Percentiles rank a stretch among this genome's conserved stretches.
Evolutionary conservation across 2,113 vertebrate species (phyloP).

Genomic region (Rattus rattus): DNA sequence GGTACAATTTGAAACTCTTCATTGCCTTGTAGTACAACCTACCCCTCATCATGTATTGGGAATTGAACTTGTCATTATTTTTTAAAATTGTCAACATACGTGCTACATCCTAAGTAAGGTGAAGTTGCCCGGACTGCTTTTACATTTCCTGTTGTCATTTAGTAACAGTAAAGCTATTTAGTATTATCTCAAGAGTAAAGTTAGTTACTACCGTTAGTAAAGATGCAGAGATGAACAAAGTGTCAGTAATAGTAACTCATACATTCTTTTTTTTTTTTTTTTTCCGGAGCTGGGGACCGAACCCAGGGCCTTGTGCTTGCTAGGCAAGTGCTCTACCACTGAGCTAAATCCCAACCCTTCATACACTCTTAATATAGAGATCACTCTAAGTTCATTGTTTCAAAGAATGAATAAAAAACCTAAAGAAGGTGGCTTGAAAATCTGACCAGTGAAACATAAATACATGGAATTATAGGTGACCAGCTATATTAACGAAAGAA

Average conservation of each 20-base stretch:
- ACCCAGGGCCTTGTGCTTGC: too few species aligned
- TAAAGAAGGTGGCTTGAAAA: constrained; percentile 30
- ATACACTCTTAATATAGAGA: neutral
- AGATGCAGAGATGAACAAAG: neutral
- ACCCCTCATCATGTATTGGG: neutral
- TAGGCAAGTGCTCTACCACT: too few species aligned
- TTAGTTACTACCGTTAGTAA: neutral
- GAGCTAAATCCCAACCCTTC: too few species aligned
- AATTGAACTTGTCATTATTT: neutral
- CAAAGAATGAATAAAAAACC: neutral
- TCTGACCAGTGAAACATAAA: neutral
- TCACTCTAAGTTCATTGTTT: constrained; percentile 38
- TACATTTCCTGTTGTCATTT: neutral
- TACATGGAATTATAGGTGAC: neutral
- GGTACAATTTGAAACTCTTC: neutral
- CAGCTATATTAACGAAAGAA: neutral
- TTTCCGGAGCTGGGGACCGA: too few species aligned
- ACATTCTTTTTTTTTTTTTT: too few species aligned
- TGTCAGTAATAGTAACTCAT: neutral
- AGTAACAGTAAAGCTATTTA: too few species aligned
- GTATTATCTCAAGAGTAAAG: neutral
- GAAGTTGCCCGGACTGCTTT: neutral
- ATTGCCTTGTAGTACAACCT: neutral
- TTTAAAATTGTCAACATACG: neutral
- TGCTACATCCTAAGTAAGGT: neutral